A percentile compares a stretch with the other conserved stretches of the same genome.
These are phyloP conservation scores for Cyphomyrmex costatus DNA, from an alignment of 1,140 invertebrate genomes.

Conservation along the genomic window DNA sequence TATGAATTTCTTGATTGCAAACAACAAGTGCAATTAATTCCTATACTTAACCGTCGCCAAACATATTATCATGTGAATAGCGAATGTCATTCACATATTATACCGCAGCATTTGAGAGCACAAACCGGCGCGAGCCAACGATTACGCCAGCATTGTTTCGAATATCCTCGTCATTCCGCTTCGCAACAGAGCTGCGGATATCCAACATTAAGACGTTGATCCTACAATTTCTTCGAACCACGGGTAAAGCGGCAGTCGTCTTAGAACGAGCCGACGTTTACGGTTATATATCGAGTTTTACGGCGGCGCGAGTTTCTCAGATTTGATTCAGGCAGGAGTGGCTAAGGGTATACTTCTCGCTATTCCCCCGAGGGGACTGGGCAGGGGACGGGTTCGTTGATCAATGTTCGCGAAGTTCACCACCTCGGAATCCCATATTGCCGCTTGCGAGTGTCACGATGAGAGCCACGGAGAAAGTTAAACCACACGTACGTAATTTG, in stretches of 20 bases:
- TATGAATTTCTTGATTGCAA: not conserved
- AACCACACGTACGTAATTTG: slow-evolving; percentile 53
- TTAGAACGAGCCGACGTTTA: slow-evolving; percentile 17
- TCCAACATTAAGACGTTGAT: slow-evolving; percentile 60
- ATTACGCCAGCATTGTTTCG: slow-evolving; percentile 54
- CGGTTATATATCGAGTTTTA: slow-evolving; percentile 45
- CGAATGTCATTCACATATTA: slow-evolving; percentile 34
- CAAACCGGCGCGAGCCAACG: slow-evolving; percentile 36
- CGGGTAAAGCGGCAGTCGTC: slow-evolving; percentile 3
- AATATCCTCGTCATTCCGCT: slow-evolving; percentile 55
- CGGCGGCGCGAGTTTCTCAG: slow-evolving; percentile 23
- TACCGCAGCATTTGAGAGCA: slow-evolving; percentile 30
- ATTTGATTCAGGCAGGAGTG: slow-evolving; percentile 24
- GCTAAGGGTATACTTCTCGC: slow-evolving; percentile 35
- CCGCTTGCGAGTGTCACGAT: slow-evolving; percentile 10
- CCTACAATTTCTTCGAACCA: slow-evolving; percentile 50
- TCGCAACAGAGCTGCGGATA: slow-evolving; percentile 30
- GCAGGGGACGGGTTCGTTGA: slow-evolving; percentile 5
- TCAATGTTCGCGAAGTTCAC: slow-evolving; percentile 55
- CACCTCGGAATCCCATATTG: slow-evolving; percentile 43
- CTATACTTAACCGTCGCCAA: slow-evolving; percentile 26
- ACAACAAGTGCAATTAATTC: slow-evolving; percentile 49
- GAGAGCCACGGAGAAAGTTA: slow-evolving; percentile 39
- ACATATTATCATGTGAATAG: slow-evolving; percentile 56
- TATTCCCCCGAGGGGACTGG: not conserved